A percentile compares a stretch with the other conserved stretches of the same genome.
Conservation (phyloP, 2,888 invertebrate genomes). For the Tenthredo scrophulariae region DNA sequence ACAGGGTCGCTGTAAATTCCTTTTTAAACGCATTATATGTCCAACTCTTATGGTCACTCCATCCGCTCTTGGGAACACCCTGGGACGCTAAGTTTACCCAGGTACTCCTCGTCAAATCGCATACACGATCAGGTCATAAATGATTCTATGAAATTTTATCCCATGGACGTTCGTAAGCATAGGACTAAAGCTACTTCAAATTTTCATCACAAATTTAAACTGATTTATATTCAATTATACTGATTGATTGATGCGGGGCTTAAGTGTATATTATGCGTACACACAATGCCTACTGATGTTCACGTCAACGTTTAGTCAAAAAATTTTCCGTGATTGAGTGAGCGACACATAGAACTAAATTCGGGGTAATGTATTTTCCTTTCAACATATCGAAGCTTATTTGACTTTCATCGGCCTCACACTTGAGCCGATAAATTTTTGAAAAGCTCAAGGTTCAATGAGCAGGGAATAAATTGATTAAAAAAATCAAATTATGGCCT, state of each 20-base stretch:
- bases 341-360: not conserved
- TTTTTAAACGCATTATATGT: not conserved
- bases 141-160: constrained; percentile 18
- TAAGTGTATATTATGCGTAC: not conserved
- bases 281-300: not conserved
- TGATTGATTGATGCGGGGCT: not conserved
- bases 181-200: not conserved
- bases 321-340: not conserved
- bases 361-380: not conserved
- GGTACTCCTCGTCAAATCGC: constrained; percentile 19
- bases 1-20: not conserved
- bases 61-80: not conserved
- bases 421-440: not conserved
- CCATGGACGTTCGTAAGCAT: not conserved
- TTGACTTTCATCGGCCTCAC: not conserved
- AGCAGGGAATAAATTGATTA: not conserved
- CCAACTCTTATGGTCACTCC: not conserved
- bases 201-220: not conserved
- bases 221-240: not conserved
- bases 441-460: not conserved
- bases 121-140: constrained; percentile 9
- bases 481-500: not conserved
- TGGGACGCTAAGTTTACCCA: constrained; percentile 3
- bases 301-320: not conserved
- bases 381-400: not conserved